Evolutionary conservation across 2,797 vertebrate genomes (phyloP).

Genomic region (Pogoniulus pusillus): DNA sequence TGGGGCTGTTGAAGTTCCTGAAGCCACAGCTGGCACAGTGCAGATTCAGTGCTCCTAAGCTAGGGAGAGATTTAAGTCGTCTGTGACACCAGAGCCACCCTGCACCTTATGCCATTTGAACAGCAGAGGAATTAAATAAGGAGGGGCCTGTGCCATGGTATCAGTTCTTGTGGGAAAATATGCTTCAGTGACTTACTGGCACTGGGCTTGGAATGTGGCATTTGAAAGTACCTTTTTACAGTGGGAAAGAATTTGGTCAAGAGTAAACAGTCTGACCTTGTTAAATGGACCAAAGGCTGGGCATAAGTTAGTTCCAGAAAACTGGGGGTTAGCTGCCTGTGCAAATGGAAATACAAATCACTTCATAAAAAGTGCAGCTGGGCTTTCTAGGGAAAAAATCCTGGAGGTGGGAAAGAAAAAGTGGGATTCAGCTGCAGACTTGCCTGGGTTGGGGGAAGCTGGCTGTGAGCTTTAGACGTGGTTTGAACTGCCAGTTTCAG

Average conservation of each 20-base stretch:
- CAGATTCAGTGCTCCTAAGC: not conserved
- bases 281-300: slow-evolving; percentile 81
- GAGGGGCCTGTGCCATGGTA: slow-evolving; percentile 68
- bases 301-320: slow-evolving; percentile 74
- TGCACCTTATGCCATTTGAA: slow-evolving; percentile 64
- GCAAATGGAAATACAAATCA: not conserved
- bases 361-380: slow-evolving; percentile 15
- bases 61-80: slow-evolving; percentile 13
- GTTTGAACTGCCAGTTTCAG: not conserved
- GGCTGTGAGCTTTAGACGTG: not conserved
- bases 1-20: not conserved
- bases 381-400: slow-evolving; percentile 4
- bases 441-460: not conserved
- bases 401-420: not conserved
- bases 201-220: slow-evolving; percentile 83
- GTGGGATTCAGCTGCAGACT: not conserved
- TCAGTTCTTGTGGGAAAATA: slow-evolving; percentile 87
- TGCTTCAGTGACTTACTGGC: slow-evolving; percentile 85
- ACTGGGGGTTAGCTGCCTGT: slow-evolving; percentile 68
- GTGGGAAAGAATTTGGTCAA: slow-evolving; percentile 86
- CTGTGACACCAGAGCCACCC: slow-evolving; percentile 22
- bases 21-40: not conserved
- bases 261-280: slow-evolving; percentile 85
- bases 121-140: slow-evolving; percentile 66
- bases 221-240: slow-evolving; percentile 87